These are phyloP conservation scores for Xenopus petersii DNA, from an alignment of 2,797 vertebrate species.

Conservation along the genomic window DNA sequence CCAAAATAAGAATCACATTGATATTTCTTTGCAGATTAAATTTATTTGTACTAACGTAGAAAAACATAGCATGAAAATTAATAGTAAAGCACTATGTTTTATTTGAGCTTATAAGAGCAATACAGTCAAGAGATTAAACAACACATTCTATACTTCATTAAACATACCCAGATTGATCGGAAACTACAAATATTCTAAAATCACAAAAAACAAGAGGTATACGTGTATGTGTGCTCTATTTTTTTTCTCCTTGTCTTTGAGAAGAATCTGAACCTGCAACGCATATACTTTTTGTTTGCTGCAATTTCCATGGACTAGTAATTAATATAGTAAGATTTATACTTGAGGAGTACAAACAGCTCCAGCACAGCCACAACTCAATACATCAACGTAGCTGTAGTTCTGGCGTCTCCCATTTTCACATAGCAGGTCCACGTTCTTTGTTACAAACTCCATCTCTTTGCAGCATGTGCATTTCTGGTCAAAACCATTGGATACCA, in stretches of 20 bases:
- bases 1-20: no score
- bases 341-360: slow-evolving; percentile 51
- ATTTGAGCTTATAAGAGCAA: not conserved
- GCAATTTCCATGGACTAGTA: not conserved
- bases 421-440: slow-evolving; percentile 62
- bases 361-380: slow-evolving; percentile 63
- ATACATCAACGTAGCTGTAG: slow-evolving; percentile 61
- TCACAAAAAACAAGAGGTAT: not conserved
- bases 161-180: not conserved
- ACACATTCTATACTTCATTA: not conserved
- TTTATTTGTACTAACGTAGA: not conserved
- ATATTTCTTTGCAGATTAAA: not conserved
- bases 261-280: not conserved
- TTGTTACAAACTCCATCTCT: slow-evolving; percentile 60
- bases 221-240: not conserved
- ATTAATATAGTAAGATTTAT: not conserved
- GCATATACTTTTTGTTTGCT: not conserved
- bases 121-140: not conserved
- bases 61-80: not conserved
- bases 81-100: not conserved
- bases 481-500: slow-evolving; percentile 52
- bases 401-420: slow-evolving; percentile 16
- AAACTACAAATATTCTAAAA: not conserved
- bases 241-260: not conserved
- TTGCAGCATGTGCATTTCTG: slow-evolving; percentile 71